These are phyloP conservation scores for Pampus argenteus DNA, from an alignment of 2,797 vertebrate genomes.

Conservation along the genomic window DNA sequence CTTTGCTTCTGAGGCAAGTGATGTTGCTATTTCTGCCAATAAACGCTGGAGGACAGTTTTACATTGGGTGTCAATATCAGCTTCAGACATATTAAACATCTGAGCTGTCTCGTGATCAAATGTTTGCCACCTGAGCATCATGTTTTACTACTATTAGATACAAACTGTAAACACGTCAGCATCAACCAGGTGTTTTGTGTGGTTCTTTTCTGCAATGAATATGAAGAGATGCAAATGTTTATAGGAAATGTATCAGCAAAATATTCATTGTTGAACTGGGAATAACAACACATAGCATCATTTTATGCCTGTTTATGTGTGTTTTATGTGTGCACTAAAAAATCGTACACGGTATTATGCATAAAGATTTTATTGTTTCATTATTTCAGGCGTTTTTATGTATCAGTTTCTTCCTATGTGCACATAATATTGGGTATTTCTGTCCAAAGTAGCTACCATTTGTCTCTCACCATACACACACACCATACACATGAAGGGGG, in stretches of 20 bases:
- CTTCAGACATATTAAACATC: conserved; percentile 13
- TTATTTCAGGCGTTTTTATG: too few relatives aligned
- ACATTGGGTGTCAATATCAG: neutral
- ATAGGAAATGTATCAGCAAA: too few relatives aligned
- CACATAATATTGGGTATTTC: neutral
- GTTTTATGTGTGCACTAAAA: too few relatives aligned
- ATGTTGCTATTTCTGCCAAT: conserved; percentile 19
- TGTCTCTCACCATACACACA: too few relatives aligned
- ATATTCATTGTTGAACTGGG: too few relatives aligned
- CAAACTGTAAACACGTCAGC: neutral
- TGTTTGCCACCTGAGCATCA: neutral
- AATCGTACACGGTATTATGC: too few relatives aligned
- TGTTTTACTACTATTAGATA: neutral
- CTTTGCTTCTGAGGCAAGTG: neutral
- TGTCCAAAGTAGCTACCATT: neutral
- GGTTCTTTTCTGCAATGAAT: neutral
- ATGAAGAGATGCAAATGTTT: too few relatives aligned
- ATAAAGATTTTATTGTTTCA: too few relatives aligned
- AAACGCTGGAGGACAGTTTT: conserved; percentile 13
- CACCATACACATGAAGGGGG: too few relatives aligned
- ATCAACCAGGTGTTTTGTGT: neutral
- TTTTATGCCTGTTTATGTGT: too few relatives aligned
- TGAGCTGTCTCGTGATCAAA: conserved; percentile 11
- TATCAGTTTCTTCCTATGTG: neutral
- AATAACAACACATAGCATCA: neutral